Evolutionary conservation across 2,113 vertebrate genomes (phyloP), one percentile per base, ranked within the genome.

Genomic region (Paralichthys olivaceus): DNA sequence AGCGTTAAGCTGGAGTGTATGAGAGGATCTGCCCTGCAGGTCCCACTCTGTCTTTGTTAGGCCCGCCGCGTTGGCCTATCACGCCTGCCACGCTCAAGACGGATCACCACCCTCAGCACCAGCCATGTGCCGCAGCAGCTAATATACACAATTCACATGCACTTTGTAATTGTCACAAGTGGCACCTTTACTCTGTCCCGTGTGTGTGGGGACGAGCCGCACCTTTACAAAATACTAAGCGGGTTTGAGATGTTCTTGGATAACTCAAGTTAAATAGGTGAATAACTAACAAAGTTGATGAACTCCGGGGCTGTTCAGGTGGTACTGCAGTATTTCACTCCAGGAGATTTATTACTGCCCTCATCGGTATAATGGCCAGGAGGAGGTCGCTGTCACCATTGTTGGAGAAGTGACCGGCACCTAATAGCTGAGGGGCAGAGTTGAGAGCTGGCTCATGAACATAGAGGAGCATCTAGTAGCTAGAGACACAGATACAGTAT

Each of bases 31-130:
- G 78, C 88, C 90, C 89, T 86, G 69, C 81, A 84, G 90, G 78
- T 79, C 77, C 84, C 85, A 90, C 93, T 94, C 90, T 84, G 87
- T 94, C 92, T 94, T 94, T 90, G 91, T 93, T 94, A 92, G 86
- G 63, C 72, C 72, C 23, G 69, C 89, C 51, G 75, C 53, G 37
- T 66, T 6, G 57, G 77, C 72, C 84, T 82, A 75, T 86, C 81
- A 43, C 90, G 77, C 69, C 85, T 75, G 89, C 78, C 87, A 76
- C 2, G 54, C 71, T 60, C 45, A 91, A 93, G 90, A 94, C 90
- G 71, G 91, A 94, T 94, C 81, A 91, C 91, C 87, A 51, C 76
- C 81, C 59, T 79, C 79, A 74, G 84, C 79, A 69, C 40, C 80
- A 71, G 85, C 89, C 84, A 84, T 86, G 4, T 80, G 75, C 80